Evolutionary conservation across 2,888 invertebrate genomes (phyloP), one percentile per base, ranked within the genome.

Genomic region (Aphrophora alni): DNA sequence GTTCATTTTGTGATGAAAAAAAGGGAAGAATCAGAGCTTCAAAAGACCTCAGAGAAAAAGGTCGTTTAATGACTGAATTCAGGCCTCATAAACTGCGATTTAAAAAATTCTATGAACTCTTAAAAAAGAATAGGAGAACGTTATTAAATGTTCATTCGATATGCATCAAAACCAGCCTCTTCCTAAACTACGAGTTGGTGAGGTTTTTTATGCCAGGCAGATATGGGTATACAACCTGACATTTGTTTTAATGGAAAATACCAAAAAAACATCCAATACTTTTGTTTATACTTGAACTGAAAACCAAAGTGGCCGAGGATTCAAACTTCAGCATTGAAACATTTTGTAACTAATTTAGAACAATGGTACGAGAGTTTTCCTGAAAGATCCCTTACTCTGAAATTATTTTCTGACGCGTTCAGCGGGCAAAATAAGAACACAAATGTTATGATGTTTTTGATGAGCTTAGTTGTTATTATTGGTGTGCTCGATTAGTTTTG

Each of bases 81-180:
- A 75, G 80, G 38, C 75, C 74, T 69, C 80, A 80, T 25, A 80
- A 80, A 26, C 24, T 80, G 21, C 25, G 33, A 38, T 27, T 75
- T 28, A 73, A 79, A 10, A 78, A 59, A 38, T 74, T 79, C 51
- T 79, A 51, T 59, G 74, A 79, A 74, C 8, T 79, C 2, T 7
- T 79, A 12, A 44, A 59, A 73, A 10, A 78, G 26, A 0, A 74
- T 73, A 80, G 17, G 5, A 2, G 3, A 38, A 80, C 33, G 75
- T 80, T 12, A 38, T 80, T 0, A 80, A 26, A 21, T 14, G 25
- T 1, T 75, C 75, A 14, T 80, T 80, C 74, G 75, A 80, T 27
- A 75, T 80, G 76, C 38, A 80, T 27, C 80, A 76, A 14, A 80
- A 75, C 21, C 80, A 76, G 25, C 80, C 76, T 14, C 75, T 80